phyloP scores from a whole-genome alignment of 1,140 invertebrate genomes.

The Achroia grisella region DNA sequence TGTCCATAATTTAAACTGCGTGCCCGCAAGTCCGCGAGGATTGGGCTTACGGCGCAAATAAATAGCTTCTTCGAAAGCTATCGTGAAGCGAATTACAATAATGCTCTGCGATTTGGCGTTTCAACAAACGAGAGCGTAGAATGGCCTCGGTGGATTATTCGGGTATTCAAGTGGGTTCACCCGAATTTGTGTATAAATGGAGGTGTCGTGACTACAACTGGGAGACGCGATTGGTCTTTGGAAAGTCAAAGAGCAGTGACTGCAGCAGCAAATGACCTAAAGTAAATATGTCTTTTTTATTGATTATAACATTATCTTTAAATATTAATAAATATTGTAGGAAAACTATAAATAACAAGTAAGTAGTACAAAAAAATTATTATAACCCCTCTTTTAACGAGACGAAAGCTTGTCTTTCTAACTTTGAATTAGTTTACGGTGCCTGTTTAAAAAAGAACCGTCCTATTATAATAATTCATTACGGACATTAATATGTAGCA shows the following conservation, averaged over 20 bases:
- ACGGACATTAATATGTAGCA: conserved; percentile 31
- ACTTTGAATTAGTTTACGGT: no score
- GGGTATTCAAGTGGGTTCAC: conserved; percentile 49
- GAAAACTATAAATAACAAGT: no score
- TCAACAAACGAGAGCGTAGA: conserved; percentile 65
- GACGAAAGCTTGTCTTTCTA: no score
- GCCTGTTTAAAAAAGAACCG: no score
- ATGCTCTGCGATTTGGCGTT: conserved; percentile 68
- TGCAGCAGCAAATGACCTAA: not conserved
- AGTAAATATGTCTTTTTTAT: no score
- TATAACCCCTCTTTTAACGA: no score
- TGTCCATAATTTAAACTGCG: conserved; percentile 40
- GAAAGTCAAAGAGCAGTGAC: not conserved
- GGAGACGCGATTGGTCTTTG: not conserved
- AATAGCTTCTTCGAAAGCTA: conserved; percentile 71
- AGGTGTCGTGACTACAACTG: conserved; percentile 42
- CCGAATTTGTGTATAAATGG: conserved; percentile 67
- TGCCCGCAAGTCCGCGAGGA: conserved; percentile 23
- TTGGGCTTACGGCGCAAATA: conserved; percentile 57
- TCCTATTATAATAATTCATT: conserved; percentile 27
- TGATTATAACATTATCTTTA: no score
- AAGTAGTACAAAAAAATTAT: no score
- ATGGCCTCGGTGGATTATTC: conserved; percentile 67
- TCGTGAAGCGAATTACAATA: conserved; percentile 70
- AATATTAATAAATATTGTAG: no score